Evolutionary conservation across 1,140 invertebrate genomes (phyloP), one percentile per base, ranked within the genome.

Genomic region (Pentalonia nigronervosa): DNA sequence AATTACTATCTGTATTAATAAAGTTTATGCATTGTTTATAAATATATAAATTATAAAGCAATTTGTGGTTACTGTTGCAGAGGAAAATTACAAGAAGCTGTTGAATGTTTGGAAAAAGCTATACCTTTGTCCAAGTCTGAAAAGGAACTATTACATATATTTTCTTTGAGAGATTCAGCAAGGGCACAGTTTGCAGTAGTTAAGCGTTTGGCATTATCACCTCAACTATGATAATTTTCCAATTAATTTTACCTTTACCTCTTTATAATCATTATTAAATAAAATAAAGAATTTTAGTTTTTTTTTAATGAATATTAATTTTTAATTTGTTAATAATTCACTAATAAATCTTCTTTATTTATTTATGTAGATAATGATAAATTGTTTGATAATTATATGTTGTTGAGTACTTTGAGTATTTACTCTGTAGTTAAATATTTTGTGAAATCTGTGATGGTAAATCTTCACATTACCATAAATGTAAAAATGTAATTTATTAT

Each of bases 21-120:
- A 60, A 60, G 76, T 41, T 21, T 47, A 91, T 7, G 7, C 8
- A 11, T 41, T 93, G 23, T 91, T 36, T 93, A 94, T 76, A n/a
- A 17, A n/a, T n/a, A 67, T 67, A n/a, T n/a, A 67, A 67, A n/a
- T 67, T 11, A 67, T 67, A 76, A 21, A 7, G 20, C 23, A 17
- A n/a, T 76, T 76, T 76, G 21, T n/a, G n/a, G 6, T 76, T 17
- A 76, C 4, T 94, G 94, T 96, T 96, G 94, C 95, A 98, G 98
- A 94, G 98, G 98, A 86, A 98, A 99, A 95, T 95, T 99, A 92
- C 96, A 97, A 90, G 96, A 97, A 94, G 98, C 98, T 17, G 96
- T 99, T 93, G 96, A 97, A 94, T 96, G 98, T 36, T 99, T 99
- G 95, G 97, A 99, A 94, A 98, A 98, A 95, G 98, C 98, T n/a